A percentile compares a stretch with the other conserved stretches of the same genome.
These are phyloP conservation scores for Drosophila siamana DNA, from an alignment of 2,888 invertebrate species.

Conservation along the genomic window DNA sequence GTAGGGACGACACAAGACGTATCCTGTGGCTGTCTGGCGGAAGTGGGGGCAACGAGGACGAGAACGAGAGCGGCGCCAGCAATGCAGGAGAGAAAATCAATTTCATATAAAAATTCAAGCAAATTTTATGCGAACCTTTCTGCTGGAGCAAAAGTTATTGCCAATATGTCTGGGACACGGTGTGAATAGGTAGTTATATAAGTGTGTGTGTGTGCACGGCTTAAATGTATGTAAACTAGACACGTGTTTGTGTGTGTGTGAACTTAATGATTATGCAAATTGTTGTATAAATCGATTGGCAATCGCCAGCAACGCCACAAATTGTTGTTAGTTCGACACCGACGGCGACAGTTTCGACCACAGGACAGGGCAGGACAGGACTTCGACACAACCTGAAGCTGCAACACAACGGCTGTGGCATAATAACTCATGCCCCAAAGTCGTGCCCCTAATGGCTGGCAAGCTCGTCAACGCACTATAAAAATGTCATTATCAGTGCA, in stretches of 20 bases:
- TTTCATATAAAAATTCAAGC: conserved; percentile 76
- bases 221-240: conserved; percentile 54
- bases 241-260: conserved; percentile 39
- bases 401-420: conserved; percentile 14
- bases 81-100: conserved; percentile 66
- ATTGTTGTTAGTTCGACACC: conserved; percentile 54
- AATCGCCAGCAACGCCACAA: conserved; percentile 56
- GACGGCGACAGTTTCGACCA: conserved; percentile 52
- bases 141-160: conserved; percentile 68
- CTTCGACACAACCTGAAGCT: neutral
- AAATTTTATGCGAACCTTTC: conserved; percentile 75
- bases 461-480: conserved; percentile 78
- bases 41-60: neutral
- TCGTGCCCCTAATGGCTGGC: conserved; percentile 54
- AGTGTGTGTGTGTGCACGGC: conserved; percentile 6
- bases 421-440: conserved; percentile 46
- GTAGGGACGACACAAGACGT: neutral
- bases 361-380: conserved; percentile 1
- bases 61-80: conserved; percentile 1
- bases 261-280: conserved; percentile 79
- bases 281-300: conserved; percentile 76
- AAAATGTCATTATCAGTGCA: conserved; percentile 78
- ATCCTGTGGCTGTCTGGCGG: neutral
- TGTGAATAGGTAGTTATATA: conserved; percentile 13
- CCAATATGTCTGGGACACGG: conserved; percentile 45